Evolutionary conservation across 2,797 vertebrate genomes (phyloP), one percentile per base, ranked within the genome.

Genomic region (Merluccius polli): DNA sequence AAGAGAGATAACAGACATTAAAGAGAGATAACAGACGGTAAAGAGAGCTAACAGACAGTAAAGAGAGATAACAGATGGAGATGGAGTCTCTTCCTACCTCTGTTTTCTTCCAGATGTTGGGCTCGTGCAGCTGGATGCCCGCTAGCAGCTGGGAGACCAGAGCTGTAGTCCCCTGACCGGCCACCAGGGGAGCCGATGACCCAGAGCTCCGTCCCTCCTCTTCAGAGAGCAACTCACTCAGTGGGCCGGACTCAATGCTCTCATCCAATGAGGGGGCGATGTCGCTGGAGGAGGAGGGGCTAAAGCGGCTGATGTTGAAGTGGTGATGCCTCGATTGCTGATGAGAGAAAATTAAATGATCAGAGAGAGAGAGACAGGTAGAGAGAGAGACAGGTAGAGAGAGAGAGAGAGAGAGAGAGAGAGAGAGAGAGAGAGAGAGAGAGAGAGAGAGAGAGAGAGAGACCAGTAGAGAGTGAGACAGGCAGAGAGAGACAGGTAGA

Each of bases 281-380:
- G 30, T 99, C 97, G 65, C 97, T 97, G 73, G 95, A 98, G 41
- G 97, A 97, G 81, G 95, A 93, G 75, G 95, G 94, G 77, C 96
- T 98, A 75, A 94, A 89, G 77, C 93, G 93, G 15, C 93, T 90
- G 1, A 80, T 5, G 29, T 71, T 73, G 35, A 76, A 81, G 24
- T 78, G 63, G 59, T 84, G 76, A 71, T 91, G 92, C 48, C 91
- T 93, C 79, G 90, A 92, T 68, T 92, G 90, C 65, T 78, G 81
- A 85, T 91, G 81, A 0, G 2, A 32, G 32, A 33, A 24, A 24
- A 71, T 32, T 31, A 33, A 16, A 31, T 59, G 21, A 48, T 48
- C 44, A 48, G 18, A 48, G 18, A 2, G 36, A 38, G 36, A 38
- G 36, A 38, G 36, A 38, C 6, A 38, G 41, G 41, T 44, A 44